A percentile compares a stretch with the other conserved stretches of the same genome.
Evolutionary conservation across 1,140 invertebrate genomes (phyloP).

Genomic region (Ceratoteleas bidentatus): DNA sequence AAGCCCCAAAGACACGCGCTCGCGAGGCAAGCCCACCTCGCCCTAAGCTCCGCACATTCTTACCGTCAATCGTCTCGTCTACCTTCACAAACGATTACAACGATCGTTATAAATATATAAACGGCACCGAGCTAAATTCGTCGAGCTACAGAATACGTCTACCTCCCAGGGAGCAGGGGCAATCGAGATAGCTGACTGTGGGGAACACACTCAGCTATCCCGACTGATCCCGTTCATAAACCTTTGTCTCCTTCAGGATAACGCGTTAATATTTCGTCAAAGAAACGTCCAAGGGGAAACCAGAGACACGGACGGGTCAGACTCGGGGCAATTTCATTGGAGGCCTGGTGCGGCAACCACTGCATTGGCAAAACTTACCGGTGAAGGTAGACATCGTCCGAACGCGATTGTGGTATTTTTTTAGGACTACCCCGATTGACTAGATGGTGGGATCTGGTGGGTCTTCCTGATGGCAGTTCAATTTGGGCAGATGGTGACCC

Average conservation of each 20-base stretch:
- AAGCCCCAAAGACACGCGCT: slow-evolving; percentile 53
- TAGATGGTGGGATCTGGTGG: too few species aligned
- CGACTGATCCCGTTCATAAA: slow-evolving; percentile 37
- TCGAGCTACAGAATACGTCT: slow-evolving; percentile 56
- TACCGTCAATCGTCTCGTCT: slow-evolving; percentile 62
- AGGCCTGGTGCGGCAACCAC: too few species aligned
- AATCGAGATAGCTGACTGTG: slow-evolving; percentile 33
- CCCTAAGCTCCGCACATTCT: slow-evolving; percentile 58
- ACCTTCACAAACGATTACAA: slow-evolving; percentile 67
- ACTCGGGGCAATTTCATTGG: background rate
- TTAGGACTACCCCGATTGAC: too few species aligned
- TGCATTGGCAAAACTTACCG: too few species aligned
- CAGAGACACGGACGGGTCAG: slow-evolving; percentile 45
- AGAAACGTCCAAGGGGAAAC: slow-evolving; percentile 42
- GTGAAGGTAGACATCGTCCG: too few species aligned
- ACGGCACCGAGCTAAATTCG: slow-evolving; percentile 66
- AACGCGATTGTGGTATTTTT: too few species aligned
- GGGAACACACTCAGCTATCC: slow-evolving; percentile 1
- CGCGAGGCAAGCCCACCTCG: slow-evolving; percentile 8
- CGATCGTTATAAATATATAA: slow-evolving; percentile 74
- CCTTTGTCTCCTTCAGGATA: slow-evolving; percentile 14
- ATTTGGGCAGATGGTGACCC: too few species aligned
- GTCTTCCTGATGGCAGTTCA: too few species aligned
- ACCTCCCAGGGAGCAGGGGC: slow-evolving; percentile 39
- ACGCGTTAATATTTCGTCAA: slow-evolving; percentile 36